These are phyloP conservation scores for Habropoda laboriosa DNA, from an alignment of 1,140 invertebrate species.

Conservation along the genomic window DNA sequence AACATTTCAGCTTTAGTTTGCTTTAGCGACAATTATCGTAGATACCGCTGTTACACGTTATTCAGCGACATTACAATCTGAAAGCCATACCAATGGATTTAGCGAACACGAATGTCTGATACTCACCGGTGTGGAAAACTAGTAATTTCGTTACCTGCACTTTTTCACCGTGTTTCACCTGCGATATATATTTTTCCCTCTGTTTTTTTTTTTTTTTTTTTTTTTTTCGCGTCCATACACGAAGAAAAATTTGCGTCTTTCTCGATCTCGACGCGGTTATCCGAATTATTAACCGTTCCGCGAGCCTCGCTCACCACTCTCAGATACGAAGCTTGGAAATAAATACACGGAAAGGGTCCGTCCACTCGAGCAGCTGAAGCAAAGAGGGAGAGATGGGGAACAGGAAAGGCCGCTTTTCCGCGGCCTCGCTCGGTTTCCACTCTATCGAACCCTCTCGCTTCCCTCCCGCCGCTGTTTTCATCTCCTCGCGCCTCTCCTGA, in stretches of 20 bases:
- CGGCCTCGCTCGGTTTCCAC: neutral
- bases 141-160: no score
- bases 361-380: neutral
- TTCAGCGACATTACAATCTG: neutral
- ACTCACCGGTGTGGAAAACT: no score
- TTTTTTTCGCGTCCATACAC: no score
- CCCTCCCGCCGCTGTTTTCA: no score
- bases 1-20: neutral
- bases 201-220: no score
- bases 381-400: no score
- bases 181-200: no score
- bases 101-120: no score
- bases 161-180: neutral
- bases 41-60: constrained; percentile 11
- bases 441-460: constrained; percentile 4
- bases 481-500: neutral
- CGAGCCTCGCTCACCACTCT: neutral
- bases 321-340: neutral
- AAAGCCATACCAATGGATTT: neutral
- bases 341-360: neutral
- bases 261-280: neutral
- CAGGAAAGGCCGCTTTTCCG: neutral
- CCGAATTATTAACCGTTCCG: neutral
- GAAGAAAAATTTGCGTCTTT: no score
- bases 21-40: constrained; percentile 4